Evolutionary conservation across 2,113 vertebrate species (phyloP).

Genomic region (Spilogale gracilis): DNA sequence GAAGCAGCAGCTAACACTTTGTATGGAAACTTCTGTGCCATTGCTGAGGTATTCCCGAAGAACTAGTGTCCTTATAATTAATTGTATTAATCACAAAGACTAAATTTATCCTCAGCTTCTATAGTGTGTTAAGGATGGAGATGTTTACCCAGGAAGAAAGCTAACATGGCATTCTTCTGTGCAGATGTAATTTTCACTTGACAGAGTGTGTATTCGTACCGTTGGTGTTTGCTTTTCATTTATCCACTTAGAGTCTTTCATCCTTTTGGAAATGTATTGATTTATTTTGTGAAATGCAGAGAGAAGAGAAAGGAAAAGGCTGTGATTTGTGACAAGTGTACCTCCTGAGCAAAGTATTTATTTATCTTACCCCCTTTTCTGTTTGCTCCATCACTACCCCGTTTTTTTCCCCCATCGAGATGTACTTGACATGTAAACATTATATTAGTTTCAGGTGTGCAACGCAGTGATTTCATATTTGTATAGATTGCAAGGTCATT

Average conservation of each 20-base stretch:
- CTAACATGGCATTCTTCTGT: slow-evolving; percentile 59
- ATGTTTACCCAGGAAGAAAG: slow-evolving; percentile 75
- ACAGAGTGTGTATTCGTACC: slow-evolving; percentile 62
- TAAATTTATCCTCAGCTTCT: slow-evolving; percentile 57
- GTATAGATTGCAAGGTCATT: background rate
- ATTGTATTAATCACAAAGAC: slow-evolving; percentile 61
- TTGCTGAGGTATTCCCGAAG: background rate
- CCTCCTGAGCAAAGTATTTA: background rate
- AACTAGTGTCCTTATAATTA: slow-evolving; percentile 59
- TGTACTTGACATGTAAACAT: background rate
- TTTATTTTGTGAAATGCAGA: slow-evolving; percentile 66
- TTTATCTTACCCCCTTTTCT: background rate
- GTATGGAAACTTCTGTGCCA: slow-evolving; percentile 20
- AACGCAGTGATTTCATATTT: background rate
- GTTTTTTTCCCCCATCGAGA: background rate
- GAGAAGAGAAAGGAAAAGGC: slow-evolving; percentile 9
- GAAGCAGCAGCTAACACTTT: background rate
- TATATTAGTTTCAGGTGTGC: background rate
- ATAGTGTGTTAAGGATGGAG: slow-evolving; percentile 56
- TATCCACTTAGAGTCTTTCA: slow-evolving; percentile 67
- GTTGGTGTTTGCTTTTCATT: slow-evolving; percentile 80
- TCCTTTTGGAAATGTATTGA: slow-evolving; percentile 76
- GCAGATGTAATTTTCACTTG: slow-evolving; percentile 62
- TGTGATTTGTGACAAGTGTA: background rate
- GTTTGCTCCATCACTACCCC: background rate